Base-by-base conservation (phyloP, 2,888 invertebrate species). In the Drosophila paranaensis region DNA sequence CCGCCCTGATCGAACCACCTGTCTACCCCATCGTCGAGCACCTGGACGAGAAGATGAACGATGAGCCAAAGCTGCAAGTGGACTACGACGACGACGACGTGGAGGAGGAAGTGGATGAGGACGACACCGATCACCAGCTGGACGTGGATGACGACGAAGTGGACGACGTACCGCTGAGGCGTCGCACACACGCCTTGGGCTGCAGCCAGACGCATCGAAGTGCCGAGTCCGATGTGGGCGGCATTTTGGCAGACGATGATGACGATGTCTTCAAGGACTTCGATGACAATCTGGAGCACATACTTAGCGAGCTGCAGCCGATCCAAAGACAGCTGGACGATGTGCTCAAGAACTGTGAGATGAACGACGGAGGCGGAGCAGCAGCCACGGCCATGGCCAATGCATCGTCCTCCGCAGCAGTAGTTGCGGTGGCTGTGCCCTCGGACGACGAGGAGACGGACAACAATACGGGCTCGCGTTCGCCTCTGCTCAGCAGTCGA, bases 11-110 rank as follows among this genome's bases (percentile, higher is more conserved):
- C 48, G 92, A 92, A 57, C 90, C 91, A 0, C 86, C 90, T 0
- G 90, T 91, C 95, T 97, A 97, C 92, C 97, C 97, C 5, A 97
- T 97, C 81, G 97, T 96, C 1, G 97, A 97, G 93, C 96, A 96
- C 90, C 95, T 96, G 0, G 97, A 96, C 88, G 97, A 97, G 95
- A 93, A 91, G 90, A 91, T 62, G 89, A 81, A 42, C 53, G 76
- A 79, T 87, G 96, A 97, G 95, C 93, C 90, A 30, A 40, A 25
- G 25, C 37, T 43, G 20, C 46, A 42, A 20, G 43, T 27, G 46
- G 37, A 67, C 6, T 46, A 27, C 14, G 39, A 54, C 16, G 56
- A 57, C 51, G 90, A 90, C 54, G 89, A 90, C 43, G 50, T 50
- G 35, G 50, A 50, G 3, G 50, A 33, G 50, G 85, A 81, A 25